Evolutionary conservation across 1,140 invertebrate genomes (phyloP).

Genomic region (Mercenaria mercenaria): DNA sequence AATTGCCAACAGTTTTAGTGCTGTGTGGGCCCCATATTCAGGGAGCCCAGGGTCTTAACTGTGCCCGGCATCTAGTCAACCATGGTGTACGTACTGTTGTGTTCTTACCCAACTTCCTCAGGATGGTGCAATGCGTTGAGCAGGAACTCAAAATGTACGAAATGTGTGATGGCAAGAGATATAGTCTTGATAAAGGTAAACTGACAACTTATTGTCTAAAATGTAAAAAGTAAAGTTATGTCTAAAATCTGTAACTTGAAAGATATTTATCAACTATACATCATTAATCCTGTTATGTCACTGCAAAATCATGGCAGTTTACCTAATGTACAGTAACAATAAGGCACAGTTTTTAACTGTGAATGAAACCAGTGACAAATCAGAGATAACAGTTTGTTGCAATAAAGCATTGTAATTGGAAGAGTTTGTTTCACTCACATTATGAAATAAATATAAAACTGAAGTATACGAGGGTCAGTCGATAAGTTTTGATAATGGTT

Average conservation of each 20-base stretch:
- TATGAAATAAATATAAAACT: too few relatives aligned
- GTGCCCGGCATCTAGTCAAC: constrained; percentile 92
- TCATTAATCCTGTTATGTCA: too few relatives aligned
- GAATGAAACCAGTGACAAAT: too few relatives aligned
- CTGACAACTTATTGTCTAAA: too few relatives aligned
- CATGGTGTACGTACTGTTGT: constrained; percentile 92
- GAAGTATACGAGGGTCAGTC: background rate
- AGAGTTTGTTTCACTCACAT: too few relatives aligned
- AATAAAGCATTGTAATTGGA: too few relatives aligned
- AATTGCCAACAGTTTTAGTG: constrained; percentile 92
- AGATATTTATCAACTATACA: background rate
- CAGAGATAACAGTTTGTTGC: too few relatives aligned
- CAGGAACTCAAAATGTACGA: constrained; percentile 90
- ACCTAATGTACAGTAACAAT: too few relatives aligned
- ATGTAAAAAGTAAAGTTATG: background rate
- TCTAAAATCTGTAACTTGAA: too few relatives aligned
- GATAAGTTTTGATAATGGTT: constrained; percentile 1
- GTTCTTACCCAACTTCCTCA: constrained; percentile 88
- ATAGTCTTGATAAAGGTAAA: constrained; percentile 86
- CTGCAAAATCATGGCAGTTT: too few relatives aligned
- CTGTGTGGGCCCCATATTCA: constrained; percentile 91
- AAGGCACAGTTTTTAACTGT: too few relatives aligned
- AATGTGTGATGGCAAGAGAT: constrained; percentile 88
- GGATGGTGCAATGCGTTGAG: constrained; percentile 77
- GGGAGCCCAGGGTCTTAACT: constrained; percentile 91